Percentiles rank a stretch among this genome's conserved stretches.
Evolutionary conservation across 1,140 invertebrate genomes (phyloP).

Genomic region (Caenorhabditis briggsae): DNA sequence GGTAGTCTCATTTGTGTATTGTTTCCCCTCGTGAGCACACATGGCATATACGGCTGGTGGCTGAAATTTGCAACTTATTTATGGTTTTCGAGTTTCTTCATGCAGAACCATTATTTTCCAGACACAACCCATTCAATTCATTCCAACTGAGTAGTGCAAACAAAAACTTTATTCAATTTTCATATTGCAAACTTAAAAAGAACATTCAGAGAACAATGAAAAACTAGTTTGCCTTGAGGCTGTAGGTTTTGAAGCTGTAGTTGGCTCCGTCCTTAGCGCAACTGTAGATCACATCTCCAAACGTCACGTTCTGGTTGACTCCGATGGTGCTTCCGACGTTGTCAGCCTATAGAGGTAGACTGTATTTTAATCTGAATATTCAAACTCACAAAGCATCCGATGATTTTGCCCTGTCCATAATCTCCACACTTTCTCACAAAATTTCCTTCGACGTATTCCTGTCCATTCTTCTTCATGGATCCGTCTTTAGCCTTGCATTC

Average conservation of each 20-base stretch:
- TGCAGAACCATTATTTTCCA: not conserved
- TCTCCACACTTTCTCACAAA: conserved; percentile 45
- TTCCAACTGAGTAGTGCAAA: conserved; percentile 7
- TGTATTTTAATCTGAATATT: not conserved
- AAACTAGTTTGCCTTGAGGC: conserved; percentile 29
- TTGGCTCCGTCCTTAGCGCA: conserved; percentile 31
- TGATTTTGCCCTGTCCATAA: conserved; percentile 42
- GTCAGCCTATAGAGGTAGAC: not conserved
- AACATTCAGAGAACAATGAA: not conserved
- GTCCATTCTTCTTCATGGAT: conserved; percentile 37
- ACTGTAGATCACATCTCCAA: conserved; percentile 23
- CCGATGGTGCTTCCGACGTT: conserved; percentile 2
- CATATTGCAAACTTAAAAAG: conserved; percentile 16
- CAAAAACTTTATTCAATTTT: conserved; percentile 26
- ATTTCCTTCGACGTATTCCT: conserved; percentile 31
- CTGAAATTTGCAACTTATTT: not conserved
- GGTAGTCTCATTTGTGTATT: conserved; percentile 16
- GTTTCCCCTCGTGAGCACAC: conserved; percentile 32
- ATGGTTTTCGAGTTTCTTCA: not conserved
- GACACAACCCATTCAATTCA: not conserved
- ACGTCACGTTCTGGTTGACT: conserved; percentile 40
- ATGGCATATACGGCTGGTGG: not conserved
- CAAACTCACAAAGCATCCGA: conserved; percentile 25
- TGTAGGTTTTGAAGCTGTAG: conserved; percentile 51
- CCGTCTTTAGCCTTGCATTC: conserved; percentile 40